Base-by-base conservation (phyloP, 2,888 invertebrate species). In the Hyles lineata region DNA sequence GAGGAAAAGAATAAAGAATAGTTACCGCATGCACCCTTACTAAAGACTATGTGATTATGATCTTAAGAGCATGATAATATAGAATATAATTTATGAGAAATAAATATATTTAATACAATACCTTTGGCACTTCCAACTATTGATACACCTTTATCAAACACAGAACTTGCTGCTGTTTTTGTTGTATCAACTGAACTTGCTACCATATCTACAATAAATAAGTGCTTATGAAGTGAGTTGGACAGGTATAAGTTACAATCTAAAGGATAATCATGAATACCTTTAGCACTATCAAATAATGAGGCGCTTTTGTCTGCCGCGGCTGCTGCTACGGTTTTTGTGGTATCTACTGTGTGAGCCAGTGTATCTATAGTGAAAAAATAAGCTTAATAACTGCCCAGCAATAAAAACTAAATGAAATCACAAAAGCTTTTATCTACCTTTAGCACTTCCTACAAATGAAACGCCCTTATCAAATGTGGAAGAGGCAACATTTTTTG, bases 51-150 rank as follows among this genome's bases (percentile, higher is more conserved):
- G 15, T 55, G 60, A 17, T 35, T 25, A 29, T 43, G 52, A 55
- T 2, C 9, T 50, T 62, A 52, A 55, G 19, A 21, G 32, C 19
- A 52, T n/a, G 17, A 70, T 29, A 19, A 11, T 32, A 17, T 69
- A 21, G 25, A 19, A 23, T 11, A 59, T 19, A 50, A 21, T 73
- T 29, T 17, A 21, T 70, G 29, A 5, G 25, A 23, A 32, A 52
- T 9, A 6, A 11, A 11, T 29, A 61, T 17, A 55, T 32, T 35
- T 19, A 15, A 72, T 72, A 72, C 70, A 19, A 71, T 85, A 86
- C 86, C 89, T 90, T 89, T 88, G 61, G 88, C 88, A 78, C 80
- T 81, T 74, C 86, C 88, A 77, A 88, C 82, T 72, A 88, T 61
- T 61, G 87, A 80, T 23, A 80, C 77, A 71, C 90, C 82, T 73